Conservation (phyloP, 2,888 invertebrate genomes). For the Pachycephus smyrnensis region DNA sequence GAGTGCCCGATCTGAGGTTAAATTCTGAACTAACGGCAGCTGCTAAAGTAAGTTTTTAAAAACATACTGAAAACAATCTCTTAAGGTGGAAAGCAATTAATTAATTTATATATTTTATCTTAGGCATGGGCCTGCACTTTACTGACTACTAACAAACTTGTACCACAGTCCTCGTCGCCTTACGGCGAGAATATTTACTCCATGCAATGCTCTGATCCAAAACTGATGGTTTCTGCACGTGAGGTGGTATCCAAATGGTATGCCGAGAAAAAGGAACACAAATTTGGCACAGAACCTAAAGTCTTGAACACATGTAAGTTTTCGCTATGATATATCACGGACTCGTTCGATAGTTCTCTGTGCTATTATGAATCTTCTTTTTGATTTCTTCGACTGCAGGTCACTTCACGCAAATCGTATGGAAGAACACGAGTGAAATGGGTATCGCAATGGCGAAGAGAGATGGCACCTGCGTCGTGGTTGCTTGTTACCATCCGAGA, state of each 20-base stretch:
- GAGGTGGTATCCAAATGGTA: conserved; percentile 84
- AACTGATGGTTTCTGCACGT: conserved; percentile 74
- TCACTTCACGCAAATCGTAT: conserved; percentile 81
- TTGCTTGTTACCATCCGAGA: conserved; percentile 74
- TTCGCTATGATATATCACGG: not conserved
- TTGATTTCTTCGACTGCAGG: conserved; percentile 44
- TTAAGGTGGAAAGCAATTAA: not conserved
- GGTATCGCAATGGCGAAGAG: conserved; percentile 81
- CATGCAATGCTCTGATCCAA: conserved; percentile 76
- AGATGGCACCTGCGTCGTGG: conserved; percentile 71
- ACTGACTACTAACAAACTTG: conserved; percentile 61
- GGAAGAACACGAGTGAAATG: conserved; percentile 80
- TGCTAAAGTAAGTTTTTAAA: conserved; percentile 52
- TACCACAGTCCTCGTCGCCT: conserved; percentile 61
- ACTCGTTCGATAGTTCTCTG: too few relatives aligned
- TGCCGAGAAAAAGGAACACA: conserved; percentile 78
- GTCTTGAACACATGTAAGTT: conserved; percentile 76
- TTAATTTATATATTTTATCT: conserved; percentile 20
- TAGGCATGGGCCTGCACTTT: conserved; percentile 63
- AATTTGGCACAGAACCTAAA: conserved; percentile 77
- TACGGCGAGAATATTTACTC: conserved; percentile 78
- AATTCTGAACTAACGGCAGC: conserved; percentile 68
- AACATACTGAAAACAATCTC: too few relatives aligned
- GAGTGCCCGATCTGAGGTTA: conserved; percentile 70
- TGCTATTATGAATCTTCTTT: too few relatives aligned